phyloP scores from a whole-genome alignment of 2,113 vertebrate species.

The Daubentonia madagascariensis region DNA sequence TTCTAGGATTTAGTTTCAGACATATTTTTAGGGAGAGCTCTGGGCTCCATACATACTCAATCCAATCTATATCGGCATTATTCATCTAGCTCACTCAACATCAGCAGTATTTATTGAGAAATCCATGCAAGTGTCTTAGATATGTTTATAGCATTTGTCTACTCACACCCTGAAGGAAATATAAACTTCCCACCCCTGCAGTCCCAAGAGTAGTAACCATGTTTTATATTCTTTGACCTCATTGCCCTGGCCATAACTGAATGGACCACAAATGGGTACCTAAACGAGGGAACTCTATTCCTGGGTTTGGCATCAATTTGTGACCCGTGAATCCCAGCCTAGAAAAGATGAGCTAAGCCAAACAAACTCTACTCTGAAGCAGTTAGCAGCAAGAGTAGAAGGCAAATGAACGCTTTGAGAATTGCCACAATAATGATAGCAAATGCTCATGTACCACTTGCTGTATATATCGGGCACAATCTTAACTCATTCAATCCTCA shows the following conservation, averaged over 20 bases:
- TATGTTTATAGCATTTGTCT: background rate
- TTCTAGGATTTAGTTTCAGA: constrained; percentile 3
- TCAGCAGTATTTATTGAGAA: background rate
- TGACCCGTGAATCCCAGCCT: background rate
- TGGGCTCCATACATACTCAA: background rate
- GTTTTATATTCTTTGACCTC: background rate
- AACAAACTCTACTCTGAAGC: background rate
- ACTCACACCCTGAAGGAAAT: background rate
- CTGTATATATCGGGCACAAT: background rate
- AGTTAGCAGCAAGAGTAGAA: background rate
- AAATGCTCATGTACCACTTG: background rate
- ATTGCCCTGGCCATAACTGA: background rate
- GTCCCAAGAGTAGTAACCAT: background rate
- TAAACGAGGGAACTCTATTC: background rate
- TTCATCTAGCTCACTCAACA: background rate
- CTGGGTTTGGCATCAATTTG: background rate
- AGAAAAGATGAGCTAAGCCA: background rate
- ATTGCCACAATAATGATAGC: background rate
- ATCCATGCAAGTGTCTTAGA: background rate
- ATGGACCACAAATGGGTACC: background rate
- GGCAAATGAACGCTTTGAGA: background rate
- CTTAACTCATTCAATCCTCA: background rate
- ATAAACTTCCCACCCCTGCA: background rate
- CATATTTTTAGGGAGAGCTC: background rate
- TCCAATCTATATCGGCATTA: background rate